Conservation (phyloP, 92 coral and sea anemone species). For the Porites cylindrica region DNA sequence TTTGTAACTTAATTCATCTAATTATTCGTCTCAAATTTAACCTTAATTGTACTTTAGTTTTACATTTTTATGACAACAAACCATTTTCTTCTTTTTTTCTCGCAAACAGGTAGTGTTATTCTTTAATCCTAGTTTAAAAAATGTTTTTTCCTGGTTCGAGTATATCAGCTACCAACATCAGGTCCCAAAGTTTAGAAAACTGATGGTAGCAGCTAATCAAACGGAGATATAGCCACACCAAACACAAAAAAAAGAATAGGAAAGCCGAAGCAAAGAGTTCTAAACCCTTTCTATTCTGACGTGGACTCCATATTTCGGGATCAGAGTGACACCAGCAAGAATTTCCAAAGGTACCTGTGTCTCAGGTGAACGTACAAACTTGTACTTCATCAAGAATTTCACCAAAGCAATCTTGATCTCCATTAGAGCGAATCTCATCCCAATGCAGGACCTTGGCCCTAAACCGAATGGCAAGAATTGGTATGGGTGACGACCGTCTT, state of each 20-base stretch:
- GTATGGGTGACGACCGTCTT: conserved; percentile 70
- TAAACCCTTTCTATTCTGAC: not conserved
- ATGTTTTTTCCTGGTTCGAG: too few species aligned
- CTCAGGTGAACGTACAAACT: conserved; percentile 58
- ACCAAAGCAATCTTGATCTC: conserved; percentile 67
- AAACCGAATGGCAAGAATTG: conserved; percentile 75
- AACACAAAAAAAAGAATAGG: too few species aligned
- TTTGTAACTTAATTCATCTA: too few species aligned
- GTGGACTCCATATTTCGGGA: not conserved
- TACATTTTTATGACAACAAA: too few species aligned
- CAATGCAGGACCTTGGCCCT: conserved; percentile 81
- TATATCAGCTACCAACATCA: too few species aligned
- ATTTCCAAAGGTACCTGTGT: not conserved
- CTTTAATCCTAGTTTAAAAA: too few species aligned
- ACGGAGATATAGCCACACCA: not conserved
- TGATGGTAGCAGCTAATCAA: not conserved
- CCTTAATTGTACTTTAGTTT: too few species aligned
- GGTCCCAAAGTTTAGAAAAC: too few species aligned
- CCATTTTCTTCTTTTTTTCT: too few species aligned
- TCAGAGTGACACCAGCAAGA: not conserved
- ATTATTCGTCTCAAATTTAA: too few species aligned
- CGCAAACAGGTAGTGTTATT: too few species aligned
- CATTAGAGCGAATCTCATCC: conserved; percentile 67
- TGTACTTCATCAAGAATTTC: conserved; percentile 62
- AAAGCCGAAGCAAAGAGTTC: not conserved